Conservation (phyloP, 23 tunicate species). For the Styela plicata region DNA sequence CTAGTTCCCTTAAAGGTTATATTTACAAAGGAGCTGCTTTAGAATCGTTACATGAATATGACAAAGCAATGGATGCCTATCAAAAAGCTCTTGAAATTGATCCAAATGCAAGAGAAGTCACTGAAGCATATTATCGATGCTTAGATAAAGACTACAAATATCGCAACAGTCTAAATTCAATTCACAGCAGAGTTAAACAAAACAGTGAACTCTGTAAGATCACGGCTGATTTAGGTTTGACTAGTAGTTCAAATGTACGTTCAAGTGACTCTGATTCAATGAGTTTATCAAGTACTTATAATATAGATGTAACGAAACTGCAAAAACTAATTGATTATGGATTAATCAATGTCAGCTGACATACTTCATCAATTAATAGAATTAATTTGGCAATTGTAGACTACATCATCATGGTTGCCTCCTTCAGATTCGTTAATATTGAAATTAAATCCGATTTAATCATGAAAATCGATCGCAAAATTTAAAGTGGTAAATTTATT, state of each 20-base stretch:
- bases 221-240: not conserved
- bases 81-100: slow-evolving; percentile 84
- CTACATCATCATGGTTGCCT: no score
- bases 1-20: slow-evolving; percentile 73
- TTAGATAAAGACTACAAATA: slow-evolving; percentile 37
- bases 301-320: not conserved
- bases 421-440: no score
- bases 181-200: not conserved
- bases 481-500: no score
- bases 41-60: slow-evolving; percentile 69
- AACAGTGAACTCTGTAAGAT: not conserved
- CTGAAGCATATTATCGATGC: slow-evolving; percentile 72
- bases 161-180: not conserved
- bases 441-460: no score
- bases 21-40: slow-evolving; percentile 80
- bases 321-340: not conserved
- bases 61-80: slow-evolving; percentile 83
- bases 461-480: no score
- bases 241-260: no score
- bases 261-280: not conserved
- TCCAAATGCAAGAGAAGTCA: slow-evolving; percentile 75
- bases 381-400: no score
- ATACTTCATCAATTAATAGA: no score
- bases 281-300: not conserved
- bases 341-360: not conserved